A percentile compares a stretch with the other conserved stretches of the same genome.
phyloP scores from a whole-genome alignment of 2,888 invertebrate genomes.

The Perizoma flavofasciatum region DNA sequence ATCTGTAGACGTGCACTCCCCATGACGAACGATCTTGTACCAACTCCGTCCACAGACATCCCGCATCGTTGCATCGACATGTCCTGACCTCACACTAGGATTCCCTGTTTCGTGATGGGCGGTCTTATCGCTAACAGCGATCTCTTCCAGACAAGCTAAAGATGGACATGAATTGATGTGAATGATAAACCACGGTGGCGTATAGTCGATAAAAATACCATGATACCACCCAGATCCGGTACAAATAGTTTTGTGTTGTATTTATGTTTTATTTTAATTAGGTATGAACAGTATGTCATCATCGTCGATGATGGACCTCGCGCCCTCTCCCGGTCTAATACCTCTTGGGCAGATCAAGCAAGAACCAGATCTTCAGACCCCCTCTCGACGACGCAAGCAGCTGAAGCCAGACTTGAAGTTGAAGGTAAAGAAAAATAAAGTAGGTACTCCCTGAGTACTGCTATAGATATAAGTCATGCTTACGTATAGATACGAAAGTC shows the following conservation, averaged over 20 bases:
- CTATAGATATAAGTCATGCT: conserved; percentile 17
- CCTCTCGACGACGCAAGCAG: conserved; percentile 91
- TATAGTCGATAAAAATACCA: too few relatives aligned
- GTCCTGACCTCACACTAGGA: too few relatives aligned
- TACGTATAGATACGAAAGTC: conserved; percentile 22
- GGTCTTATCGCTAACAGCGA: too few relatives aligned
- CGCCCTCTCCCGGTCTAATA: conserved; percentile 65
- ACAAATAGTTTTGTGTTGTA: background rate
- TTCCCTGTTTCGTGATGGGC: too few relatives aligned
- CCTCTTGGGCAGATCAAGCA: conserved; percentile 76
- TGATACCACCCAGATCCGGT: too few relatives aligned
- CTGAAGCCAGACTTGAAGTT: conserved; percentile 95
- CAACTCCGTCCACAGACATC: too few relatives aligned
- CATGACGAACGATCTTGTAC: too few relatives aligned
- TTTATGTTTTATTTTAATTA: background rate
- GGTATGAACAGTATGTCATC: conserved; percentile 52
- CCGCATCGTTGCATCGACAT: too few relatives aligned
- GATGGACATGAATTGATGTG: too few relatives aligned
- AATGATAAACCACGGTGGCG: too few relatives aligned
- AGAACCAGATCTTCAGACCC: conserved; percentile 84
- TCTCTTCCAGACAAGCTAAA: too few relatives aligned
- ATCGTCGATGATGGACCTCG: conserved; percentile 50
- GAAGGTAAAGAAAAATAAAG: conserved; percentile 60
- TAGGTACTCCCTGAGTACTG: conserved; percentile 31
- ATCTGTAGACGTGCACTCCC: too few relatives aligned